These are phyloP conservation scores for Bucco capensis DNA, from an alignment of 2,113 vertebrate species.

Conservation along the genomic window DNA sequence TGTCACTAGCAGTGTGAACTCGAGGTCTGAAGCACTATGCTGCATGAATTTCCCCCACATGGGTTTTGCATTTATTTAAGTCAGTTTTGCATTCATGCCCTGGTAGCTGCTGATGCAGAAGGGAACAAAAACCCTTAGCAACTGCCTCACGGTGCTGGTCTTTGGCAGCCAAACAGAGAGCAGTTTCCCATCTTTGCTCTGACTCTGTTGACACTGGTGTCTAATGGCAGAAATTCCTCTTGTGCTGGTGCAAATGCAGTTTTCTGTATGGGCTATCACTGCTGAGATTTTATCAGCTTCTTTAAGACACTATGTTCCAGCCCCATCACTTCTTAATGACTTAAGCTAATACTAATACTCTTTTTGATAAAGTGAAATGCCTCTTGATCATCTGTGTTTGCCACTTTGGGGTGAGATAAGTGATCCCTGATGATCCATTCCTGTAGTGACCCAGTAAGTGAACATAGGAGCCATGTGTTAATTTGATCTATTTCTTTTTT, in stretches of 20 bases:
- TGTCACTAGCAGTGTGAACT: not conserved
- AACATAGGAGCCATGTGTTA: not conserved
- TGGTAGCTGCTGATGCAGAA: not conserved
- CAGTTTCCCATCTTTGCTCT: not conserved
- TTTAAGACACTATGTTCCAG: not conserved
- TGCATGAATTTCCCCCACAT: not conserved
- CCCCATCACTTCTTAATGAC: not conserved
- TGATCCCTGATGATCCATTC: not conserved
- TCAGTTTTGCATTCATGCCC: not conserved
- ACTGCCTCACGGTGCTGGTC: not conserved
- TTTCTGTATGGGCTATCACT: not conserved
- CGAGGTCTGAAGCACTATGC: not conserved
- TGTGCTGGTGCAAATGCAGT: not conserved
- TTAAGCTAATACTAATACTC: not conserved
- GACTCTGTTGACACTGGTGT: not conserved
- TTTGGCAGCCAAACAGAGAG: not conserved
- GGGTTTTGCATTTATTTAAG: not conserved
- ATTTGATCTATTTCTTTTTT: not conserved
- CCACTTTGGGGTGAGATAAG: not conserved
- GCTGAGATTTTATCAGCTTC: not conserved
- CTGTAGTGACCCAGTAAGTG: not conserved
- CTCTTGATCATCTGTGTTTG: not conserved
- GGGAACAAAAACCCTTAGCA: not conserved
- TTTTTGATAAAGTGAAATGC: not conserved
- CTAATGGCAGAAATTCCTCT: not conserved